Evolutionary conservation across 2,113 vertebrate species (phyloP).

Genomic region (Paedocypris sp.): DNA sequence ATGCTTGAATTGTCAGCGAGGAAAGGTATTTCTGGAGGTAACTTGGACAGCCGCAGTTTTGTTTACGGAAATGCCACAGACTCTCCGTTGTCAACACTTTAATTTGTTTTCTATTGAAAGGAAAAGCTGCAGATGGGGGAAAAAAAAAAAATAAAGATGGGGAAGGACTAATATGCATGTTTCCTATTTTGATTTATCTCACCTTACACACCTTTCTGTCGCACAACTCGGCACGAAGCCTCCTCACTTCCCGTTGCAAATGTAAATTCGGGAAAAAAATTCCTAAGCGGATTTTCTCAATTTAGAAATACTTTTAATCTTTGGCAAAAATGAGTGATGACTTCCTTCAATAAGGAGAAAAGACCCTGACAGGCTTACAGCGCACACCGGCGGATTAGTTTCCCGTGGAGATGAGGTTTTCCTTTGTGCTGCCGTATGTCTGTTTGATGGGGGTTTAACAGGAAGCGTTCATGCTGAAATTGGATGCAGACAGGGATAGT

Average conservation of each 20-base stretch:
- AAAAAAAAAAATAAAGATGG: neutral
- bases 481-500: constrained; percentile 96
- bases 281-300: constrained; percentile 99
- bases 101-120: constrained; percentile 41
- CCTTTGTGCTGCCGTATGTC: constrained; percentile 91
- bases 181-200: constrained; percentile 68
- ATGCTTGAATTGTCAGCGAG: constrained; percentile 71
- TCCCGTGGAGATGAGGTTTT: constrained; percentile 98
- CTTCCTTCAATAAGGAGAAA: constrained; percentile 84
- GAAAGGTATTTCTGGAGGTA: constrained; percentile 56
- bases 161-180: constrained; percentile 70
- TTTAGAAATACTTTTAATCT: constrained; percentile 99
- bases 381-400: constrained; percentile 94
- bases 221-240: constrained; percentile 59
- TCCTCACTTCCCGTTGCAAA: constrained; percentile 71
- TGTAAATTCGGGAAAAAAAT: constrained; percentile 90
- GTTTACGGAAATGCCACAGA: constrained; percentile 27
- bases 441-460: constrained; percentile 99
- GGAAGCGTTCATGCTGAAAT: constrained; percentile 95
- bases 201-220: constrained; percentile 52
- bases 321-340: constrained; percentile 98
- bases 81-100: constrained; percentile 15
- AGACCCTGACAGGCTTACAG: constrained; percentile 95
- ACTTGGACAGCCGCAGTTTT: constrained; percentile 8
- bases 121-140: constrained; percentile 44